phyloP scores from a whole-genome alignment of 1,140 invertebrate species.

The Drosophila ambigua region DNA sequence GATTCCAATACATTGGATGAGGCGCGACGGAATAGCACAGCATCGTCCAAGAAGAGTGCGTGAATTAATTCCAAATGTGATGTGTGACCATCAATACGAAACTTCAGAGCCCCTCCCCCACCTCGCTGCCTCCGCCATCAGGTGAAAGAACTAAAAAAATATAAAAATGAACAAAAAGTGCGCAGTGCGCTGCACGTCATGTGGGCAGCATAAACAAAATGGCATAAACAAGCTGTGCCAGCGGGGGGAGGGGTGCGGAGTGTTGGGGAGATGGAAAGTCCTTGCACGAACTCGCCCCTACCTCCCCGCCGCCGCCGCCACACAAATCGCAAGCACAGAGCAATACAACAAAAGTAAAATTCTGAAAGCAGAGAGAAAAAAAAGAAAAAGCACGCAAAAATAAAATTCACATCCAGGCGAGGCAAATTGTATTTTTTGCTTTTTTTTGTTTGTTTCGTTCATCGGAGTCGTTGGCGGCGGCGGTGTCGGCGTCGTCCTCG shows the following conservation, averaged over 20 bases:
- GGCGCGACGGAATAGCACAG: conserved; percentile 9
- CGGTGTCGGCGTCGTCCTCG: conserved; percentile 7
- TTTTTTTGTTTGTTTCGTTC: conserved; percentile 15
- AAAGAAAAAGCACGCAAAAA: conserved; percentile 32
- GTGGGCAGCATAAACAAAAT: conserved; percentile 67
- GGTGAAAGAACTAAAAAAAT: conserved; percentile 15
- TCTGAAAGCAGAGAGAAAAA: conserved; percentile 33
- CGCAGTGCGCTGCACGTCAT: conserved; percentile 54
- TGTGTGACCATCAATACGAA: background rate
- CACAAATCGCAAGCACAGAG: conserved; percentile 63
- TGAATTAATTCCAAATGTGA: too few species aligned
- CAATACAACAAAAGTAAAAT: conserved; percentile 60
- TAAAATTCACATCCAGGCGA: conserved; percentile 71
- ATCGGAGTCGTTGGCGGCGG: conserved; percentile 2
- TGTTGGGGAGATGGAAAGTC: conserved; percentile 45
- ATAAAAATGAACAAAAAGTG: conserved; percentile 40
- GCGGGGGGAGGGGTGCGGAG: background rate
- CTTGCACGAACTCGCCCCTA: conserved; percentile 55
- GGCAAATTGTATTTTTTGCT: conserved; percentile 70
- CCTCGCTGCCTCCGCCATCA: background rate
- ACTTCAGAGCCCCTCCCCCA: background rate
- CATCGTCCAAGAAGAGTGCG: background rate
- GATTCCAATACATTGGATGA: conserved; percentile 12
- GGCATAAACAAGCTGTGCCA: conserved; percentile 63
- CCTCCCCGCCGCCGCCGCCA: background rate